Conservation (phyloP, 2,113 vertebrate genomes). For the Mustela lutreola region DNA sequence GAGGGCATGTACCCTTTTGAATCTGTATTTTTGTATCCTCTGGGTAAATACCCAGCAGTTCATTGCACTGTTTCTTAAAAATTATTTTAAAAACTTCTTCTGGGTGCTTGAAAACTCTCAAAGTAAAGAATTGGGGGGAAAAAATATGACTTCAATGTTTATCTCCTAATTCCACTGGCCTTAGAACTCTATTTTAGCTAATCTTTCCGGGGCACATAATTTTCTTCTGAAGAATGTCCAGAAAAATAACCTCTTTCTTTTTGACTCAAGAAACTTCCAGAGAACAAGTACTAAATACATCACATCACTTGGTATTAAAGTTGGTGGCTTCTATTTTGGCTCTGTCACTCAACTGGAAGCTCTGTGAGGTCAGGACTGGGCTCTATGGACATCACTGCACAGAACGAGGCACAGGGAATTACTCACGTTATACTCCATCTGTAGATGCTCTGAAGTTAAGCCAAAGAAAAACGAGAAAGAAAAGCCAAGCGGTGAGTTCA, state of each 20-base stretch:
- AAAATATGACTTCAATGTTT: background rate
- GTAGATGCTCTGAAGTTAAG: background rate
- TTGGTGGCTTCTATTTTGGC: background rate
- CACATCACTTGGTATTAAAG: background rate
- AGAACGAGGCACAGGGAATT: background rate
- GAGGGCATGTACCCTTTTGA: background rate
- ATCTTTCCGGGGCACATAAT: background rate
- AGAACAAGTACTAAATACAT: background rate
- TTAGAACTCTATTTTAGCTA: background rate
- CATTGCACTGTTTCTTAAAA: background rate
- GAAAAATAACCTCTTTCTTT: background rate
- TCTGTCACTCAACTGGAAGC: background rate
- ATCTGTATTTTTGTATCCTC: background rate
- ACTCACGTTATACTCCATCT: background rate
- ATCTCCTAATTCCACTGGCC: background rate
- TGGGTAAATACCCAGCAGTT: background rate
- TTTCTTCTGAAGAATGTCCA: background rate
- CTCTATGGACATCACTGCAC: background rate
- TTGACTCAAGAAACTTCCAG: background rate
- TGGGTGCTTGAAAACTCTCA: background rate
- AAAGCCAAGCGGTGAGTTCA: background rate
- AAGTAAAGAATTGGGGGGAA: background rate
- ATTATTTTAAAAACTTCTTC: background rate
- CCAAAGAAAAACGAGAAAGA: slow-evolving; percentile 12
- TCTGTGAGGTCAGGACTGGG: background rate